phyloP scores from a whole-genome alignment of 2,888 invertebrate genomes.

The Acanthosepion lycidas region DNA sequence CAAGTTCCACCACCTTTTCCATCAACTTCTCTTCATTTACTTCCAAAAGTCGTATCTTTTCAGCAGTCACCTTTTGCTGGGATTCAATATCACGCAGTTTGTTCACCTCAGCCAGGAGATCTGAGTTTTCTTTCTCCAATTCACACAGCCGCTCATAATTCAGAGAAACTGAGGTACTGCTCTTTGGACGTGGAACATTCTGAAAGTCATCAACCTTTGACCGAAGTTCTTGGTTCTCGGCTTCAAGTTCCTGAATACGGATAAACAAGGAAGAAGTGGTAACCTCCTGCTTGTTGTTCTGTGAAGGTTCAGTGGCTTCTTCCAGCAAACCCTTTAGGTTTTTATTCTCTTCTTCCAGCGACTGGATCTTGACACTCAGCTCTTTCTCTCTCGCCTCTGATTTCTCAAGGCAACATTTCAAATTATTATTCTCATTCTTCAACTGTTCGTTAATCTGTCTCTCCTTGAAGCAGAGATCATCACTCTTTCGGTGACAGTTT shows the following conservation, averaged over 20 bases:
- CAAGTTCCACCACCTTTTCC: constrained; percentile 68
- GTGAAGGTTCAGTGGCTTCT: background rate
- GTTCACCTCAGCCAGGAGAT: constrained; percentile 55
- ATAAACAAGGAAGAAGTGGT: constrained; percentile 59
- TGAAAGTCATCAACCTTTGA: constrained; percentile 50
- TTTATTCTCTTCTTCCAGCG: constrained; percentile 38
- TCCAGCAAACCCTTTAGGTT: background rate
- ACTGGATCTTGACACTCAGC: constrained; percentile 38
- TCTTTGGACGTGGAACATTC: constrained; percentile 23
- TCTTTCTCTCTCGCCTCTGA: constrained; percentile 46
- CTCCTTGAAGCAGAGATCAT: constrained; percentile 51
- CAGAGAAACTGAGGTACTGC: constrained; percentile 50
- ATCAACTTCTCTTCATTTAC: constrained; percentile 68
- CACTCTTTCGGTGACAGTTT: constrained; percentile 37
- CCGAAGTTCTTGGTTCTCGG: constrained; percentile 59
- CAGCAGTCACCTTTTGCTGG: constrained; percentile 60
- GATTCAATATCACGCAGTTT: constrained; percentile 57
- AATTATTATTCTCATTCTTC: constrained; percentile 54
- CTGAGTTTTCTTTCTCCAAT: constrained; percentile 63
- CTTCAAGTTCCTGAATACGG: constrained; percentile 62
- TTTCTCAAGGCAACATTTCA: constrained; percentile 53
- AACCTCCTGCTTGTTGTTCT: constrained; percentile 42
- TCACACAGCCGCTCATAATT: constrained; percentile 63
- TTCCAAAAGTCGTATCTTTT: constrained; percentile 66
- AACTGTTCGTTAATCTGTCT: constrained; percentile 51